A percentile compares a stretch with the other conserved stretches of the same genome.
Conservation (phyloP, 2,888 invertebrate genomes). For the Trypoxylon attenuatum region DNA sequence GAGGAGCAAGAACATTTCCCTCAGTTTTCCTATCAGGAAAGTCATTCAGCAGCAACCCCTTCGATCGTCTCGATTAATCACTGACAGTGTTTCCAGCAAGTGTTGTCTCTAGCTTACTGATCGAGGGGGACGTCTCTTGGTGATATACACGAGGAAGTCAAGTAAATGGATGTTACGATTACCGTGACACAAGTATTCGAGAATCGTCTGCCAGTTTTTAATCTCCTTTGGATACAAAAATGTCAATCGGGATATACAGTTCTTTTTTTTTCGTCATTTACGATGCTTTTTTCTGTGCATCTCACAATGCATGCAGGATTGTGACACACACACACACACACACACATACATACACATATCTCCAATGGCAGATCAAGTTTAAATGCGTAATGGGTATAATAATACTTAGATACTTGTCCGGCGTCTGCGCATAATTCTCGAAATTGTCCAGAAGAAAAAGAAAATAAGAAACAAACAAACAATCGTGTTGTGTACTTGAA, state of each 20-base stretch:
- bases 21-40: constrained; percentile 79
- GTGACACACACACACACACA: too few relatives aligned
- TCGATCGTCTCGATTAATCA: constrained; percentile 73
- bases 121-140: constrained; percentile 51
- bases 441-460: too few relatives aligned
- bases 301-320: constrained; percentile 53
- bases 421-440: constrained; percentile 37
- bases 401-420: constrained; percentile 15
- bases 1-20: constrained; percentile 82
- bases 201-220: constrained; percentile 40
- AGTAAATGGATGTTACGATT: constrained; percentile 35
- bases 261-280: constrained; percentile 42
- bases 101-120: constrained; percentile 43
- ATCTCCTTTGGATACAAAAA: constrained; percentile 31
- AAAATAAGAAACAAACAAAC: too few relatives aligned
- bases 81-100: constrained; percentile 70
- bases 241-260: constrained; percentile 38
- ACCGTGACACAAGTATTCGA: constrained; percentile 24
- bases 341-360: too few relatives aligned
- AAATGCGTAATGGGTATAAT: constrained; percentile 16
- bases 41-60: constrained; percentile 71
- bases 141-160: constrained; percentile 54
- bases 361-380: constrained; percentile 55
- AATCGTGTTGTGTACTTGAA: too few relatives aligned
- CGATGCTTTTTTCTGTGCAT: constrained; percentile 59